These are phyloP conservation scores for Pholis gunnellus DNA, from an alignment of 2,113 vertebrate genomes.

Conservation along the genomic window DNA sequence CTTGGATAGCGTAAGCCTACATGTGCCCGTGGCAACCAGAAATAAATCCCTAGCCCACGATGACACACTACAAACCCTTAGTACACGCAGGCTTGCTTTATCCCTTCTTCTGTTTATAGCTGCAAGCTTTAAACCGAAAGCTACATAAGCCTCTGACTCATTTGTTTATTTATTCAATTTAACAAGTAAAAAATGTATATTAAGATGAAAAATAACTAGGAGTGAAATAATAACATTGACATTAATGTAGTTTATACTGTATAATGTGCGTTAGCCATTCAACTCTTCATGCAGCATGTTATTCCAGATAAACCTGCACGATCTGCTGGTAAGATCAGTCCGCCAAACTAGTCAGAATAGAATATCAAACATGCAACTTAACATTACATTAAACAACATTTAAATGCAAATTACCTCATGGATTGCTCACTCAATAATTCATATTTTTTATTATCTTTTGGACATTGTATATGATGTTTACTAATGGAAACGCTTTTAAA, in stretches of 20 bases:
- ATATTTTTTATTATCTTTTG: neutral
- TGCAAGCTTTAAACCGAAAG: neutral
- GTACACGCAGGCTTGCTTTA: neutral
- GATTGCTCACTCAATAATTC: neutral
- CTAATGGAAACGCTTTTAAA: neutral
- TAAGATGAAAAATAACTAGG: neutral
- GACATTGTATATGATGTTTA: neutral
- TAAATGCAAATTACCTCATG: neutral
- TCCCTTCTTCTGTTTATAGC: neutral
- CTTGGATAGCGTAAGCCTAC: constrained; percentile 38
- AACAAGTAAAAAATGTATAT: neutral
- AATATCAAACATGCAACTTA: neutral
- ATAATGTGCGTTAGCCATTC: neutral
- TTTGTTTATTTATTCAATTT: neutral
- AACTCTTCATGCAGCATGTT: neutral
- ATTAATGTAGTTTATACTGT: neutral
- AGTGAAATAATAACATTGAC: neutral
- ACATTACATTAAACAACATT: neutral
- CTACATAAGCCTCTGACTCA: neutral
- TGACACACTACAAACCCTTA: constrained; percentile 22
- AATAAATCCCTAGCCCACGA: constrained; percentile 42
- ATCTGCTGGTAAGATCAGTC: neutral
- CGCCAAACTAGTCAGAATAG: neutral
- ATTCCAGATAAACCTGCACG: neutral
- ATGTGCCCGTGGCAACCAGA: constrained; percentile 38